Evolutionary conservation across 2,797 vertebrate species (phyloP), one percentile per base, ranked within the genome.

Genomic region (Macrochelys suwanniensis): DNA sequence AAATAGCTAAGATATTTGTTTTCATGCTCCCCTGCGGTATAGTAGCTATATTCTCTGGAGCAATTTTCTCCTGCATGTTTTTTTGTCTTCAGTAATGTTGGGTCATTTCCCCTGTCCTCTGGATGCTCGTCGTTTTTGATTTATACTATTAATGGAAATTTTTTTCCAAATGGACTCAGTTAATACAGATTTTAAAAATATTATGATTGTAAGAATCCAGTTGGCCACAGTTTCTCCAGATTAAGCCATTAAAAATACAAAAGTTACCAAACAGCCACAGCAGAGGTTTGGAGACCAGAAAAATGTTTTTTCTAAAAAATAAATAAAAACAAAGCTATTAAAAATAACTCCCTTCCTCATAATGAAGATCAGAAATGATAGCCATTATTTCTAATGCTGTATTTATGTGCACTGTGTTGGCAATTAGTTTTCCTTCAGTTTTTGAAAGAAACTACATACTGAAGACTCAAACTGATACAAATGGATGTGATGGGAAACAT

Each of bases 361-460:
- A 97, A 98, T 96, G 89, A 92, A 95, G 95, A 96, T 83, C 91
- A 97, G 82, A 96, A 94, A 90, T 85, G 88, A 82, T 74, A 85
- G 57, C 71, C 33, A 0, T 33, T 92, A 94, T 76, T 96, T 97
- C 88, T 91, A 95, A 61, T 74, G 80, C 89, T 90, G 26, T 77
- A 54, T 95, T 47, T 89, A 68, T 91, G 19, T 85, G 89, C 15
- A 85, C 96, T 97, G 93, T 88, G 31, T 88, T 97, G 91, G 77
- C 93, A 97, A 85, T 93, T 81, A 0, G 1, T 84, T 95, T 23
- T 90, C 61, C 53, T 51, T 96, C 88, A 89, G 82, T 85, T 96
- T 97, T 96, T 88, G 79, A 68, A 95, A 74, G 87, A 93, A 97
- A 89, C 71, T 93, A 61, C 25, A 80, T 90, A 53, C 87, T 56